Conservation (phyloP, 2,888 invertebrate genomes). For the Drosophila paranaensis region DNA sequence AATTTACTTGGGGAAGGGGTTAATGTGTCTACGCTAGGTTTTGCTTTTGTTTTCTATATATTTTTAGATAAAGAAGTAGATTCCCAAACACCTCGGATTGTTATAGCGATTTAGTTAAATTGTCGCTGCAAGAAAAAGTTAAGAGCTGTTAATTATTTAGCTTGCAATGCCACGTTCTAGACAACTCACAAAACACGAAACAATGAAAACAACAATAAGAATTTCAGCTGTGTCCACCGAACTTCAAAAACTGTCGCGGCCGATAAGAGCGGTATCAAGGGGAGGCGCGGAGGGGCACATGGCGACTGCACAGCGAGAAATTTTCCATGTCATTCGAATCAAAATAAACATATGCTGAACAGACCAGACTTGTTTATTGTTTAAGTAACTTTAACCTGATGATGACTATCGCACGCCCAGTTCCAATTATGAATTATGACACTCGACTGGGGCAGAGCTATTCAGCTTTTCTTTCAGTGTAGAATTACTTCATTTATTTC, state of each 20-base stretch:
- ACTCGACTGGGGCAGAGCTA: neutral
- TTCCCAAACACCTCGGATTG: slow-evolving; percentile 62
- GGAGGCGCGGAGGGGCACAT: slow-evolving; percentile 11
- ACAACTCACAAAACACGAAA: slow-evolving; percentile 47
- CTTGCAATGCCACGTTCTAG: slow-evolving; percentile 60
- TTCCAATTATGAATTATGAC: neutral
- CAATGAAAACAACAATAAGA: slow-evolving; percentile 57
- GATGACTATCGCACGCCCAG: neutral
- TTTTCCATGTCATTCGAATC: neutral
- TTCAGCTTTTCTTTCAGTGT: slow-evolving; percentile 22
- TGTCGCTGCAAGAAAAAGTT: slow-evolving; percentile 72
- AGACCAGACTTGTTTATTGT: neutral
- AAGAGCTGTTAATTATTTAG: slow-evolving; percentile 54
- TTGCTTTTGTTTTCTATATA: slow-evolving; percentile 39
- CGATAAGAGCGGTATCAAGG: slow-evolving; percentile 45
- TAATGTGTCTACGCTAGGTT: slow-evolving; percentile 49
- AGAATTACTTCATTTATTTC: slow-evolving; percentile 30
- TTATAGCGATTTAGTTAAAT: slow-evolving; percentile 57
- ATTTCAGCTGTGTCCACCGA: slow-evolving; percentile 66
- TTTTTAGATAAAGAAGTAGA: slow-evolving; percentile 39
- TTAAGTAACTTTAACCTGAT: neutral
- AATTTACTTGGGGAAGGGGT: slow-evolving; percentile 41
- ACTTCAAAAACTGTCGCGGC: slow-evolving; percentile 49
- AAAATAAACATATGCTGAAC: neutral
- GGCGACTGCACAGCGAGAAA: slow-evolving; percentile 38